Evolutionary conservation across 1,140 invertebrate species (phyloP).

Genomic region (Drusus annulatus): DNA sequence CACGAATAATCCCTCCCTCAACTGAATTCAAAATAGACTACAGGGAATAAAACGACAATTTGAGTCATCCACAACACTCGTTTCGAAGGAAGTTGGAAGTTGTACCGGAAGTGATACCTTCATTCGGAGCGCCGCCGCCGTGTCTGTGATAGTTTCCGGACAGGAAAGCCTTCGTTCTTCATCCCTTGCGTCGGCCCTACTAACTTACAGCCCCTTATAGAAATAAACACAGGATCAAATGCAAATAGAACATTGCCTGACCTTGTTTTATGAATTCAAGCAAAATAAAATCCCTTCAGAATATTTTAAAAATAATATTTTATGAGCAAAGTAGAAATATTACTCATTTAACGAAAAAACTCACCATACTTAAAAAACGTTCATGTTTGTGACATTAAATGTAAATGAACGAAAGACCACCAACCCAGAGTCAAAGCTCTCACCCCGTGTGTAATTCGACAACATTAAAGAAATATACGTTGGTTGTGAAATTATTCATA

Average conservation of each 20-base stretch:
- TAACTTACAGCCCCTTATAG: neutral
- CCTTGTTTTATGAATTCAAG: too few species aligned
- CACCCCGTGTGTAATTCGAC: too few species aligned
- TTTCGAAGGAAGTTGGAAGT: constrained; percentile 37
- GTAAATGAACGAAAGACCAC: too few species aligned
- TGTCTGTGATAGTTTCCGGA: constrained; percentile 48
- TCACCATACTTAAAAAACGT: too few species aligned
- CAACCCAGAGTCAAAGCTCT: too few species aligned
- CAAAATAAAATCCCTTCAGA: too few species aligned
- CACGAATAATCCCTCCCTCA: constrained; percentile 44
- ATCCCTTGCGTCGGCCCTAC: neutral
- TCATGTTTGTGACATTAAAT: too few species aligned
- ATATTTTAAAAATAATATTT: neutral
- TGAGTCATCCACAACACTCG: constrained; percentile 38
- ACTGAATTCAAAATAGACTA: constrained; percentile 27
- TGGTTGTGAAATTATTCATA: too few species aligned
- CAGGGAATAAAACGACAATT: constrained; percentile 23
- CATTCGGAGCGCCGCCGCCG: constrained; percentile 27
- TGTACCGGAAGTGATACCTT: constrained; percentile 47
- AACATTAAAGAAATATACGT: too few species aligned
- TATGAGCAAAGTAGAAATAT: neutral
- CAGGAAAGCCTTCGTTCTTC: constrained; percentile 42
- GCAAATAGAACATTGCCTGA: too few species aligned
- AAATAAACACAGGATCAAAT: neutral
- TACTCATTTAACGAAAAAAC: too few species aligned